Evolutionary conservation across 2,113 vertebrate genomes (phyloP).

Genomic region (Bos indicus): DNA sequence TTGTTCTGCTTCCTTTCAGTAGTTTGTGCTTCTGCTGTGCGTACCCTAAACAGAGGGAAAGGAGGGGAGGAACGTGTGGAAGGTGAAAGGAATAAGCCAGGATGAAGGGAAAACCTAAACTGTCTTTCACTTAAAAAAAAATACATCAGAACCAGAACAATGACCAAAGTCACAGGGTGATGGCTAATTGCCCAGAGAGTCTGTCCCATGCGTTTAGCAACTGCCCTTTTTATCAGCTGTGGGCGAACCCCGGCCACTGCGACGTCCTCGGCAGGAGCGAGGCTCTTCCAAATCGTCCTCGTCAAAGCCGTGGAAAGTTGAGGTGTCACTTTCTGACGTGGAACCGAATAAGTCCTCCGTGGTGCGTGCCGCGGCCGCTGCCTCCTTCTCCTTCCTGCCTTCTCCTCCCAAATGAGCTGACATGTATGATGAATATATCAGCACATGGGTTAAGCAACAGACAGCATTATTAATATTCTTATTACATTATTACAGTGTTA

Average conservation of each 20-base stretch:
- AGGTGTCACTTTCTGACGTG: slow-evolving; percentile 98
- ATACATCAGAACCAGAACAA: slow-evolving; percentile 72
- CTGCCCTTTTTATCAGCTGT: slow-evolving; percentile 91
- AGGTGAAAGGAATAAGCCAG: slow-evolving; percentile 38
- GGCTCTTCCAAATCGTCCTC: slow-evolving; percentile 96
- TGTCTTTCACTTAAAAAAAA: slow-evolving; percentile 62
- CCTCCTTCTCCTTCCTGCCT: slow-evolving; percentile 90
- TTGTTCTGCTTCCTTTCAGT: slow-evolving; percentile 73
- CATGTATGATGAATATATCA: slow-evolving; percentile 94
- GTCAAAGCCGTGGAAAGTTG: slow-evolving; percentile 98
- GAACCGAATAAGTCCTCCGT: slow-evolving; percentile 98
- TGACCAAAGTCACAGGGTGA: slow-evolving; percentile 77
- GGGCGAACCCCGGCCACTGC: slow-evolving; percentile 86
- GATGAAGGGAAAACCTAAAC: slow-evolving; percentile 52
- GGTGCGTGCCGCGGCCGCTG: slow-evolving; percentile 84
- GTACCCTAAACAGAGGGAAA: slow-evolving; percentile 51
- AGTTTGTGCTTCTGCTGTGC: slow-evolving; percentile 82
- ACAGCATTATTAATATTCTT: slow-evolving; percentile 85
- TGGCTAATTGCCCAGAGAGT: slow-evolving; percentile 75
- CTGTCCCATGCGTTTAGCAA: slow-evolving; percentile 80
- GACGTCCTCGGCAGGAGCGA: slow-evolving; percentile 86
- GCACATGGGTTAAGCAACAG: slow-evolving; percentile 92
- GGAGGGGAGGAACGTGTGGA: not conserved
- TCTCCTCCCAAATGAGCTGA: slow-evolving; percentile 91
- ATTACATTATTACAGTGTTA: slow-evolving; percentile 71